Evolutionary conservation across 2,113 vertebrate species (phyloP).

Genomic region (Bombycilla garrulus): DNA sequence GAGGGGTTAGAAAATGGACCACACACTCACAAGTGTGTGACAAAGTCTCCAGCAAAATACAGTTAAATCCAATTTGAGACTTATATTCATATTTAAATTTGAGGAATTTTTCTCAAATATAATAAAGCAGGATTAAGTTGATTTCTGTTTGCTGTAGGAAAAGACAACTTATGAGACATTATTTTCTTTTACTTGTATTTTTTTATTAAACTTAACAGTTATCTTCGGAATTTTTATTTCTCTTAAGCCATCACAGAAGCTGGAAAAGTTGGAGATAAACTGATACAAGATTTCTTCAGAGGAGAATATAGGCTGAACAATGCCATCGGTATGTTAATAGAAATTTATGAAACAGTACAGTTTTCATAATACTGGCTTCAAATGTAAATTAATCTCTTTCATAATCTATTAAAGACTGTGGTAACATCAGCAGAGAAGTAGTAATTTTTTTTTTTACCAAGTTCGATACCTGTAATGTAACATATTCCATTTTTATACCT

Average conservation of each 20-base stretch:
- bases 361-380: background rate
- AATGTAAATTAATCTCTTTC: background rate
- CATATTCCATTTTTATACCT: background rate
- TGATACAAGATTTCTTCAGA: slow-evolving; percentile 82
- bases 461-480: background rate
- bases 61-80: background rate
- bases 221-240: background rate
- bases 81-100: background rate
- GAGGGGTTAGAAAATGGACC: background rate
- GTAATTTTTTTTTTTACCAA: background rate
- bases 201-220: background rate
- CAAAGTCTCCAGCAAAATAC: background rate
- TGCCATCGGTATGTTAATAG: slow-evolving; percentile 79
- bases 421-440: background rate
- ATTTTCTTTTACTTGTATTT: background rate
- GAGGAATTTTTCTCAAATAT: background rate
- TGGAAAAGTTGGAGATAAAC: slow-evolving; percentile 67
- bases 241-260: slow-evolving; percentile 80
- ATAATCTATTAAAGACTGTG: background rate
- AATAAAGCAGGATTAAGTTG: background rate
- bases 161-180: background rate
- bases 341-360: background rate
- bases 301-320: slow-evolving; percentile 89
- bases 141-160: background rate
- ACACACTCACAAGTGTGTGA: background rate